A percentile compares a stretch with the other conserved stretches of the same genome.
Conservation (phyloP, 1,140 invertebrate species). For the Drosophila nannoptera region DNA sequence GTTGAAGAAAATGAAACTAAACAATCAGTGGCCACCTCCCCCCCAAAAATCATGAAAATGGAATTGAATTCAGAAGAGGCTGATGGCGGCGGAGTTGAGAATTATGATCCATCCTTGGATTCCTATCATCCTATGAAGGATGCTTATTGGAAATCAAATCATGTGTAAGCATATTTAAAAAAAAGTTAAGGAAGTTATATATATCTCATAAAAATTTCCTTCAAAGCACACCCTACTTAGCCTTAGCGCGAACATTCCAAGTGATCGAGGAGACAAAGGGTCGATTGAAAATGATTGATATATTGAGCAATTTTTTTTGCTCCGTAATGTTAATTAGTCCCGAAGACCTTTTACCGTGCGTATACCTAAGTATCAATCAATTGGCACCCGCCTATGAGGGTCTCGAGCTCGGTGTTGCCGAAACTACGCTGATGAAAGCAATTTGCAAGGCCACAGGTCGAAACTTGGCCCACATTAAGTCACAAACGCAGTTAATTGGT, state of each 20-base stretch:
- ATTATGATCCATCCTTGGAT: conserved; percentile 88
- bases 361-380: conserved; percentile 98
- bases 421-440: conserved; percentile 95
- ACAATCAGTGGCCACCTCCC: neutral
- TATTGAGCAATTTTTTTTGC: conserved; percentile 95
- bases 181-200: too few relatives aligned
- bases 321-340: conserved; percentile 94
- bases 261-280: conserved; percentile 93
- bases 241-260: conserved; percentile 93
- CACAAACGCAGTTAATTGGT: conserved; percentile 88
- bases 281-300: conserved; percentile 96
- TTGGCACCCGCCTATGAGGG: conserved; percentile 96
- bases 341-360: conserved; percentile 91
- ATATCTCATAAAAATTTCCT: too few relatives aligned
- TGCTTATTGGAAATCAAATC: conserved; percentile 89
- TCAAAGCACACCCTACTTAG: conserved; percentile 92
- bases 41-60: conserved; percentile 38
- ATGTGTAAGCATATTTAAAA: conserved; percentile 86
- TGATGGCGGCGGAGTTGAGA: conserved; percentile 57
- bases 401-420: conserved; percentile 95
- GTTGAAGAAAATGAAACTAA: neutral
- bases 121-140: conserved; percentile 95
- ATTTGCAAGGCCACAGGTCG: conserved; percentile 95
- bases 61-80: conserved; percentile 37
- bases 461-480: conserved; percentile 91